Percentiles rank a stretch among this genome's conserved stretches.
Conservation (phyloP, 2,888 invertebrate genomes). For the Eupithecia dodoneata region DNA sequence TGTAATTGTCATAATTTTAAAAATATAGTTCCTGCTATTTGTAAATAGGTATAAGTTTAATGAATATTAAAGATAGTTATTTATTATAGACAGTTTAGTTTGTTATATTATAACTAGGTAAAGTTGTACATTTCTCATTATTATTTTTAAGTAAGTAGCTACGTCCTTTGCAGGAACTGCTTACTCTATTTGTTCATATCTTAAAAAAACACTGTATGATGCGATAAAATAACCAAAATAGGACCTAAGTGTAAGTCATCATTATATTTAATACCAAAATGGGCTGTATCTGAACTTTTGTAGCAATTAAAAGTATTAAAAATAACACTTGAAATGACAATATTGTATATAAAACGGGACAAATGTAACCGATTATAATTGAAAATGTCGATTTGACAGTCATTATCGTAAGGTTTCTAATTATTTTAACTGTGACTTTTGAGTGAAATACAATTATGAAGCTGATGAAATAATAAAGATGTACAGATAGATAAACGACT, state of each 20-base stretch:
- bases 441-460: not conserved
- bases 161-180: not conserved
- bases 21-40: slow-evolving; percentile 39
- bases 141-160: not conserved
- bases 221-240: slow-evolving; percentile 15
- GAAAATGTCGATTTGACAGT: not conserved
- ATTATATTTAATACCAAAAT: not conserved
- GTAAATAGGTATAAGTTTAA: slow-evolving; percentile 23
- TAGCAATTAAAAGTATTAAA: not conserved
- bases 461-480: not conserved
- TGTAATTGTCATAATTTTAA: slow-evolving; percentile 20
- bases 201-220: not conserved
- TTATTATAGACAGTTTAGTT: slow-evolving; percentile 31
- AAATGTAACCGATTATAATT: not conserved
- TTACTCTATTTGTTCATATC: not conserved
- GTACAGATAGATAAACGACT: not conserved
- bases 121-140: not conserved
- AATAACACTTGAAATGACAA: not conserved
- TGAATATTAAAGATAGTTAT: slow-evolving; percentile 22
- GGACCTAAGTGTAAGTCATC: not conserved
- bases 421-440: not conserved
- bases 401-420: not conserved
- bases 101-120: slow-evolving; percentile 6
- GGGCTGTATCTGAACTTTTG: not conserved
- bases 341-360: not conserved